A percentile compares a stretch with the other conserved stretches of the same genome.
These are phyloP conservation scores for Ammodytes dubius DNA, from an alignment of 2,113 vertebrate species.

Conservation along the genomic window DNA sequence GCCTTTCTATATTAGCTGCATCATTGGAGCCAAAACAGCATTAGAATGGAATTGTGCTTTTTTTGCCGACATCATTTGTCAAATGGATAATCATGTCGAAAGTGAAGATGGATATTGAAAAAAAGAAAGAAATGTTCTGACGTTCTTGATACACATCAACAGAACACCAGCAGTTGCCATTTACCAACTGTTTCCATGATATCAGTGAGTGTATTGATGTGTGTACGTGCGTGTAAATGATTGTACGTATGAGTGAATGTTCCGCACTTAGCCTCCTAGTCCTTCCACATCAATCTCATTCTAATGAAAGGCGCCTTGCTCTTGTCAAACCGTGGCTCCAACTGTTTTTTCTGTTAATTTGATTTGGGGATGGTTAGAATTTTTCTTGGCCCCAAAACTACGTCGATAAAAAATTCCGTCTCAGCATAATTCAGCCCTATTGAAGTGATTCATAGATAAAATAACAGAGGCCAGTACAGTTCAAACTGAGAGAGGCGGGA, in stretches of 20 bases:
- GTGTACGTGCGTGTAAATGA: slow-evolving; percentile 62
- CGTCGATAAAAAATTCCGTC: slow-evolving; percentile 61
- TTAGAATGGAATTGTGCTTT: slow-evolving; percentile 50
- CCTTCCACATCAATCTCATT: slow-evolving; percentile 78
- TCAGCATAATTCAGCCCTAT: slow-evolving; percentile 49
- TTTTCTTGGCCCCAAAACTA: slow-evolving; percentile 61
- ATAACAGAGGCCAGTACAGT: slow-evolving; percentile 39
- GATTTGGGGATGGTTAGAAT: slow-evolving; percentile 73
- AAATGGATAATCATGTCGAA: slow-evolving; percentile 67
- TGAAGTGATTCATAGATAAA: slow-evolving; percentile 59
- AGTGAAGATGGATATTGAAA: slow-evolving; percentile 68
- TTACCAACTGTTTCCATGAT: slow-evolving; percentile 79
- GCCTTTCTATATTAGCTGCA: slow-evolving; percentile 64
- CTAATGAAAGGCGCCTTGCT: slow-evolving; percentile 79
- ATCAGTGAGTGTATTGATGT: slow-evolving; percentile 70
- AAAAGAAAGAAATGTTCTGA: slow-evolving; percentile 61
- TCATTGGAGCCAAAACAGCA: slow-evolving; percentile 59
- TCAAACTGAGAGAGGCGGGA: slow-evolving; percentile 17
- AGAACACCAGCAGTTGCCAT: slow-evolving; percentile 52
- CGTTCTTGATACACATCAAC: slow-evolving; percentile 66
- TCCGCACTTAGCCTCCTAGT: slow-evolving; percentile 72
- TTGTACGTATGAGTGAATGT: slow-evolving; percentile 65
- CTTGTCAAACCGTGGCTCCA: slow-evolving; percentile 72
- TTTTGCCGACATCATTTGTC: slow-evolving; percentile 69
- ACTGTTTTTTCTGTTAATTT: slow-evolving; percentile 72